Evolutionary conservation across 2,888 invertebrate genomes (phyloP).

Genomic region (Megamerina dolium): DNA sequence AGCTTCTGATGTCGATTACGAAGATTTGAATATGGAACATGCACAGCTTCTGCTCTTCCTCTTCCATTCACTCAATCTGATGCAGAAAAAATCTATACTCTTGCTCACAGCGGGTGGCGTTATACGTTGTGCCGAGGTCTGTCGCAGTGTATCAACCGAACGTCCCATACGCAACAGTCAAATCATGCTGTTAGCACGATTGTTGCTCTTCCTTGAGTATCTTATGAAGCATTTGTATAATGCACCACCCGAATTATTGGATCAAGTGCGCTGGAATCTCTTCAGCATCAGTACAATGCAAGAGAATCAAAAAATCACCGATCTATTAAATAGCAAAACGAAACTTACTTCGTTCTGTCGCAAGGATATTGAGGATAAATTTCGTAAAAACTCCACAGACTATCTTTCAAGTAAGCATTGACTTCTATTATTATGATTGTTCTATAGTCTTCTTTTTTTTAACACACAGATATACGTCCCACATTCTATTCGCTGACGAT

Average conservation of each 20-base stretch:
- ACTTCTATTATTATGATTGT: not conserved
- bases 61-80: conserved; percentile 89
- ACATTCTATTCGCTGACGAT: conserved; percentile 86
- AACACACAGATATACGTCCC: conserved; percentile 64
- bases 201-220: conserved; percentile 85
- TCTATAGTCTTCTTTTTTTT: not conserved
- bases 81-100: conserved; percentile 93
- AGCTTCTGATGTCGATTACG: conserved; percentile 42
- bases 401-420: conserved; percentile 35
- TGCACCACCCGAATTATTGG: conserved; percentile 76
- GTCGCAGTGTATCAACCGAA: conserved; percentile 49
- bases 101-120: conserved; percentile 74
- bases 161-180: conserved; percentile 55
- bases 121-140: conserved; percentile 61
- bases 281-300: conserved; percentile 60
- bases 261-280: conserved; percentile 83
- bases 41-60: conserved; percentile 87
- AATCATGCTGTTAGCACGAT: conserved; percentile 72
- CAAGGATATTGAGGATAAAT: conserved; percentile 70
- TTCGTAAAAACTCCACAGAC: conserved; percentile 55
- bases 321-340: conserved; percentile 51
- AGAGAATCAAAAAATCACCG: conserved; percentile 53
- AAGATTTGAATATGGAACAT: conserved; percentile 92
- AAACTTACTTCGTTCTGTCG: conserved; percentile 64
- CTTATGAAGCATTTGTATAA: conserved; percentile 93